These are phyloP conservation scores for Pseudomyrmex sp. DNA, from an alignment of 1,140 invertebrate species.

Conservation along the genomic window DNA sequence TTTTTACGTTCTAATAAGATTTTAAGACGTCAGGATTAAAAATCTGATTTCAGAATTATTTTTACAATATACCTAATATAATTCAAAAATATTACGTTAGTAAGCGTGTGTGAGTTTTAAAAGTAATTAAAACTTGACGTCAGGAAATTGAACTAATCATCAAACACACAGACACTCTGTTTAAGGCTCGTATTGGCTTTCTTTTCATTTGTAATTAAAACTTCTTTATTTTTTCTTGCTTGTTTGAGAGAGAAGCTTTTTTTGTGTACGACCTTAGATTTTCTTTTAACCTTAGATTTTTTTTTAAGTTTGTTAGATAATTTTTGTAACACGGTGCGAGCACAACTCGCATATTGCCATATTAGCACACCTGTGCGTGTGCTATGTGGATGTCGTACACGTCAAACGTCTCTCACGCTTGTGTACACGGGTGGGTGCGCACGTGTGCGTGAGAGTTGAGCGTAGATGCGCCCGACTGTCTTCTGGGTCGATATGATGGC, in stretches of 20 bases:
- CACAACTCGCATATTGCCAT: conserved; percentile 17
- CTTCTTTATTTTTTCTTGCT: no score
- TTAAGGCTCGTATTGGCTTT: no score
- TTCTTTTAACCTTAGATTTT: no score
- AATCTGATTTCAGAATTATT: neutral
- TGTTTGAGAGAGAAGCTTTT: no score
- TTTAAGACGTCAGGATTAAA: neutral
- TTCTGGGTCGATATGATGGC: conserved; percentile 74
- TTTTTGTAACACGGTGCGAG: conserved; percentile 5
- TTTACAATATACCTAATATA: neutral
- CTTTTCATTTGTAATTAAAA: no score
- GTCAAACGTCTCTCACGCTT: conserved; percentile 28
- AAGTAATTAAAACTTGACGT: neutral
- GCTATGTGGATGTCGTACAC: conserved; percentile 3
- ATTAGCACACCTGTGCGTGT: conserved; percentile 16
- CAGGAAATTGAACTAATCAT: no score
- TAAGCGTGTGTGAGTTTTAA: neutral
- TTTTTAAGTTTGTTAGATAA: neutral
- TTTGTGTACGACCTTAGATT: no score
- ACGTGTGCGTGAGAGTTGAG: conserved; percentile 34
- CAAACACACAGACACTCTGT: no score
- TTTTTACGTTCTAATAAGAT: neutral
- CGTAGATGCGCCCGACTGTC: conserved; percentile 53
- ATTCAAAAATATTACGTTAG: neutral
- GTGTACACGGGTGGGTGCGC: neutral